Evolutionary conservation across 2,797 vertebrate species (phyloP), one percentile per base, ranked within the genome.

Genomic region (Typhlichthys subterraneus): DNA sequence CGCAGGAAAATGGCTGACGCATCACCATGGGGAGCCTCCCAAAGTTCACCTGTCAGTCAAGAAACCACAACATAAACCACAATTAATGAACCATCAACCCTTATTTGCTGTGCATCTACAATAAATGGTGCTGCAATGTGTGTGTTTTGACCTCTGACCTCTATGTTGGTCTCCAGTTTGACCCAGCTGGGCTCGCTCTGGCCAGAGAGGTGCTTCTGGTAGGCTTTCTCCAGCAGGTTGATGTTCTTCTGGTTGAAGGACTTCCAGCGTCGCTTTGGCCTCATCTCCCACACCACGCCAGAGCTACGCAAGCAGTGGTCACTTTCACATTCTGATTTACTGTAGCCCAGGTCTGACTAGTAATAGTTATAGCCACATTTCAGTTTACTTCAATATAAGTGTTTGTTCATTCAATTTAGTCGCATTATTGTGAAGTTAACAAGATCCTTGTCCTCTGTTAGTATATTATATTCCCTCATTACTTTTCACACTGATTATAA

Each of bases 211-310:
- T 94, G 87, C 42, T 84, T 93, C 78, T 97, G 94, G 81, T 95
- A 98, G 1, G 90, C 86, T 46, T 94, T 92, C 73, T 99, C 98
- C 85, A 99, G 76, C 1, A 94, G 80, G 59, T 90, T 86, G 77
- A 99, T 99, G 70, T 95, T 95, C 67, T 99, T 99, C 65, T 96
- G 94, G 85, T 88, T 96, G 83, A 99, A 96, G 0, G 96, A 88
- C 66, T 95, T 99, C 98, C 98, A 99, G 2, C 95, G 95, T 19
- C 93, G 96, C 84, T 93, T 98, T 0, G 91, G 95, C 81, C 93
- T 97, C 90, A 89, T 84, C 69, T 99, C 97, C 98, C 98, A 99
- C n/a, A 99, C 94, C 29, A 98, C 92, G 66, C 95, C 96, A 46
- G 98, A 99, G 83, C 97, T 99, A 63, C 53, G 29, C 31, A 61